Percentiles rank a stretch among this genome's conserved stretches.
Conservation (phyloP, 2,113 vertebrate species). For the Thalassarche chlororhynchos region DNA sequence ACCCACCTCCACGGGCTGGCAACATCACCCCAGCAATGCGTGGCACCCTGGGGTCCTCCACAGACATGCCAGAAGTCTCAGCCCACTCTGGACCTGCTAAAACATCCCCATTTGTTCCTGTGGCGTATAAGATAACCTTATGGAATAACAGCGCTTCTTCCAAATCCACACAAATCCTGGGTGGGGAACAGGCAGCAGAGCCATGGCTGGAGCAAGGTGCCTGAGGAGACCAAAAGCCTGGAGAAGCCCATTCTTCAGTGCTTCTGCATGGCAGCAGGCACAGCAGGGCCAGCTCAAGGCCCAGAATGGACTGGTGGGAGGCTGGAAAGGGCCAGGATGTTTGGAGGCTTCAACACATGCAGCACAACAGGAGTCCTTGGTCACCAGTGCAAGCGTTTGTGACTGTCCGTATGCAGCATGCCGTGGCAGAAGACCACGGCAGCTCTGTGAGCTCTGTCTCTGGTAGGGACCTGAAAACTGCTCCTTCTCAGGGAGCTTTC, state of each 20-base stretch:
- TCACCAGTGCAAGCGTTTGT: background rate
- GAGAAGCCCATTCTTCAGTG: background rate
- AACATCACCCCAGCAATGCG: background rate
- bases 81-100: background rate
- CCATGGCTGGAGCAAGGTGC: background rate
- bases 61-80: background rate
- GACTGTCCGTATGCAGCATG: background rate
- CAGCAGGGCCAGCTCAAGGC: background rate
- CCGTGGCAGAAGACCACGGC: rapidly evolving
- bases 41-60: background rate
- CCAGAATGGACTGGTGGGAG: background rate
- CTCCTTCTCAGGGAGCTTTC: background rate
- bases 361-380: background rate
- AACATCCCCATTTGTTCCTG: background rate
- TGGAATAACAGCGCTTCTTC: background rate
- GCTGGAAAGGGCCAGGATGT: background rate
- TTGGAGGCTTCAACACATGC: background rate
- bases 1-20: background rate
- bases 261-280: background rate
- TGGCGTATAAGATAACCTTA: background rate
- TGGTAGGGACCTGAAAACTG: background rate
- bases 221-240: background rate
- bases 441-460: background rate
- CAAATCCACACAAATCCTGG: background rate
- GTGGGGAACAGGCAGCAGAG: background rate